Evolutionary conservation across 1,140 invertebrate species (phyloP), one percentile per base, ranked within the genome.

Genomic region (Marisa cornuarietis): DNA sequence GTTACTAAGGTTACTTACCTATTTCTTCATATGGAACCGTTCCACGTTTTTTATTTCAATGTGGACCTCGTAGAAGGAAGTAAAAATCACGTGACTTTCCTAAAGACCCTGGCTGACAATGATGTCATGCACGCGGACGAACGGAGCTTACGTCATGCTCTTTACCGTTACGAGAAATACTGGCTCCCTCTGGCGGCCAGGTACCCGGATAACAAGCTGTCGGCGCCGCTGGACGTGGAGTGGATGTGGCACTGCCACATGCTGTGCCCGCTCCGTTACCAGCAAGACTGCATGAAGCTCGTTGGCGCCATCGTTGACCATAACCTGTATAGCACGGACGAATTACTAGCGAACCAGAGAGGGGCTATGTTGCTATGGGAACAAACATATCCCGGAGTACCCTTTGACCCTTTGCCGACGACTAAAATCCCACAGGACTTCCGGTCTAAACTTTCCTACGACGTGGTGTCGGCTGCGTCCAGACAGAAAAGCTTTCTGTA

Each of bases 231-330:
- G 54, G 92, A 92, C 82, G 89, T 92, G 63, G 90, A 92, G 78
- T 92, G 92, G 92, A 83, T 92, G 20, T 92, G 92, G 92, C 92
- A 92, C 76, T 89, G 88, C n/a, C 92, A 91, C 79, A 88, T 93
- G 86, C 81, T 92, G 51, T 87, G 86, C 73, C 92, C 92, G 26
- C 75, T 83, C 26, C 69, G 80, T 22, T 92, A 92, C 78, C 84
- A 82, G 8, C 11, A 87, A 78, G 92, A 92, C 77, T 92, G 91
- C 76, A 77, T 85, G 26, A 76, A 62, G 5, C 73, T 91, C 61
- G 90, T 89, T 54, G 88, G 89, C 16, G 82, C 74, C 54, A 81
- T 90, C 0, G 82, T 92, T 14, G 87, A 92, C 71, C 91, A 92
- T 79, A 87, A 86, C 69, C 11, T 24, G 65, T 68, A 24, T 11